phyloP scores from a whole-genome alignment of 2,888 invertebrate genomes.

The Allolobophora icterica region DNA sequence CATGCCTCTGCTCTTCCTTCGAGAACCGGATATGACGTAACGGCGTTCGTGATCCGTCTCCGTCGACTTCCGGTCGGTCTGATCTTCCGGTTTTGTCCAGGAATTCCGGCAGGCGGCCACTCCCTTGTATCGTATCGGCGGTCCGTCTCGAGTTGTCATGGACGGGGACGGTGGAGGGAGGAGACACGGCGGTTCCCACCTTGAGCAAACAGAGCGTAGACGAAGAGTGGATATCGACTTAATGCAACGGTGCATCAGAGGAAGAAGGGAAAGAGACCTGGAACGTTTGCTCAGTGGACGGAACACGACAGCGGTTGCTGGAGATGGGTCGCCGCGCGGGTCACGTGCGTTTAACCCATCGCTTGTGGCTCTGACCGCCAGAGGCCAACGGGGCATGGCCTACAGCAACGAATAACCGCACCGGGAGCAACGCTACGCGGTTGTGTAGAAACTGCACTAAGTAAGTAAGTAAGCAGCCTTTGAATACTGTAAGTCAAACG shows the following conservation, averaged over 20 bases:
- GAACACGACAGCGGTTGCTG: neutral
- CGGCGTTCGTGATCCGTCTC: neutral
- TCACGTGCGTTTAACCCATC: slow-evolving; percentile 9
- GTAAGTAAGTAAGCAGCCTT: too few relatives aligned
- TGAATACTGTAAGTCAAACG: too few relatives aligned
- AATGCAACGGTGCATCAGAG: neutral
- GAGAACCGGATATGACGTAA: neutral
- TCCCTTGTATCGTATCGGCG: neutral
- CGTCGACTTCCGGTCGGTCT: neutral
- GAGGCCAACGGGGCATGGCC: neutral
- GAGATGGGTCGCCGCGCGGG: neutral
- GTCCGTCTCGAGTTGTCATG: neutral
- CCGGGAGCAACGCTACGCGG: neutral
- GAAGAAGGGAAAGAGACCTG: neutral
- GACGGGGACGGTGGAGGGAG: neutral
- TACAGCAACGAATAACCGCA: neutral
- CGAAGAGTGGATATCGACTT: neutral
- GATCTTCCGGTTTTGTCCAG: neutral
- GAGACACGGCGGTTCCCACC: neutral
- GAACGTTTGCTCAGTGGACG: neutral
- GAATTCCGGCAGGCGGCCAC: neutral
- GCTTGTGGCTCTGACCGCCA: neutral
- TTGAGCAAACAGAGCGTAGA: neutral
- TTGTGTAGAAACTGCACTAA: neutral
- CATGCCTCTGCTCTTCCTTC: neutral